These are phyloP conservation scores for Orcinus orca DNA, from an alignment of 2,113 vertebrate genomes.

Conservation along the genomic window DNA sequence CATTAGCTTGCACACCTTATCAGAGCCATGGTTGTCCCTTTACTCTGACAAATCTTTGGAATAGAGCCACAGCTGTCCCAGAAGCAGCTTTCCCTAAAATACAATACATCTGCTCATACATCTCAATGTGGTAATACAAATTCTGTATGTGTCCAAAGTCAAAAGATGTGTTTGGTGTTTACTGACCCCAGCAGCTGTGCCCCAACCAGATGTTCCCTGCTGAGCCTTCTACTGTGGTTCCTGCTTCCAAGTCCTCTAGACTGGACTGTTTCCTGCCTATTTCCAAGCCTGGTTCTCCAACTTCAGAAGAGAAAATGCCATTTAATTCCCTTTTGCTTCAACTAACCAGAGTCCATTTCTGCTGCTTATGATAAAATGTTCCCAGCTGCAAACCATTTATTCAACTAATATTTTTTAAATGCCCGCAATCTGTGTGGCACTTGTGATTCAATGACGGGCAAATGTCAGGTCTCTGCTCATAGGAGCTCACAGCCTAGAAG, in stretches of 20 bases:
- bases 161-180: background rate
- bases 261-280: background rate
- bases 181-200: background rate
- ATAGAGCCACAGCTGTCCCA: background rate
- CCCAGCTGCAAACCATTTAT: background rate
- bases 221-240: accelerated
- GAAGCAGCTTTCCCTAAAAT: background rate
- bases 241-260: background rate
- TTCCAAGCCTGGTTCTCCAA: background rate
- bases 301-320: background rate
- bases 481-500: background rate
- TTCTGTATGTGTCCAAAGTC: background rate
- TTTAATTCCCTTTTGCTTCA: background rate
- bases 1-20: background rate
- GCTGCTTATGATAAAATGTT: background rate
- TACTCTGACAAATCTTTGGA: slow-evolving; percentile 16
- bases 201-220: background rate
- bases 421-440: background rate
- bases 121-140: background rate
- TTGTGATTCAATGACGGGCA: background rate
- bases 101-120: background rate
- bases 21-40: background rate
- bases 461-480: background rate
- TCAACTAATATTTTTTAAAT: background rate
- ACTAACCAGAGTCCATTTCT: background rate